Percentiles rank a stretch among this genome's conserved stretches.
phyloP scores from a whole-genome alignment of 2,113 vertebrate genomes.

The Gallinago paraguaiae region DNA sequence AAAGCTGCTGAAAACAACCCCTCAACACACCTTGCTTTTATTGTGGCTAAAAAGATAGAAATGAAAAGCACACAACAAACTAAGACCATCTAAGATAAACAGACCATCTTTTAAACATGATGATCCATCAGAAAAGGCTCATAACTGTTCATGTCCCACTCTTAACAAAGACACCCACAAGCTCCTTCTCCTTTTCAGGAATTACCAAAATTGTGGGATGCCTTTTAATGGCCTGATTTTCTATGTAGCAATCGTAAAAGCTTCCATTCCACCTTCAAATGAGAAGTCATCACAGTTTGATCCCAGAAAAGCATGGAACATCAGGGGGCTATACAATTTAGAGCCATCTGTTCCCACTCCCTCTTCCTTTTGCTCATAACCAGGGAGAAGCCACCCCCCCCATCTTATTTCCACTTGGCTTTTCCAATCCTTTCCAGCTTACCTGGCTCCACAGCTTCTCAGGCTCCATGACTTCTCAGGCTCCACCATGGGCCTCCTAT shows the following conservation, averaged over 20 bases:
- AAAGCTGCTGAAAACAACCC: not conserved
- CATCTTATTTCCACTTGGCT: not conserved
- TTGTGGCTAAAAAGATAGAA: not conserved
- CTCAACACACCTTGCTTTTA: not conserved
- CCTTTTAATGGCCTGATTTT: not conserved
- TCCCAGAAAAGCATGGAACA: not conserved
- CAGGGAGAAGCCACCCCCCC: not conserved
- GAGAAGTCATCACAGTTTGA: not conserved
- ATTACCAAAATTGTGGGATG: not conserved
- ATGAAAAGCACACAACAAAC: not conserved
- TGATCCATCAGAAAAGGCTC: not conserved
- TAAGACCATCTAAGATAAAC: not conserved
- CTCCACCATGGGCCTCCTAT: rapidly evolving
- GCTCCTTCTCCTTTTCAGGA: not conserved
- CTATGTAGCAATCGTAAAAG: not conserved
- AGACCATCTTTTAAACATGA: not conserved
- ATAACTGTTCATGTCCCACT: not conserved
- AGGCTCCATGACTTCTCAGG: not conserved
- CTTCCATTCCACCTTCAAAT: not conserved
- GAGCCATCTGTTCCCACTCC: constrained; percentile 32
- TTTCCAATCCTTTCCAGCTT: not conserved
- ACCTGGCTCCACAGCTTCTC: not conserved
- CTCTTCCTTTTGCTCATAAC: not conserved
- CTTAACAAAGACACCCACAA: not conserved
- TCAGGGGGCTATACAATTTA: not conserved